phyloP scores from a whole-genome alignment of 92 coral and sea anemone species.

The Pocillopora grandis region DNA sequence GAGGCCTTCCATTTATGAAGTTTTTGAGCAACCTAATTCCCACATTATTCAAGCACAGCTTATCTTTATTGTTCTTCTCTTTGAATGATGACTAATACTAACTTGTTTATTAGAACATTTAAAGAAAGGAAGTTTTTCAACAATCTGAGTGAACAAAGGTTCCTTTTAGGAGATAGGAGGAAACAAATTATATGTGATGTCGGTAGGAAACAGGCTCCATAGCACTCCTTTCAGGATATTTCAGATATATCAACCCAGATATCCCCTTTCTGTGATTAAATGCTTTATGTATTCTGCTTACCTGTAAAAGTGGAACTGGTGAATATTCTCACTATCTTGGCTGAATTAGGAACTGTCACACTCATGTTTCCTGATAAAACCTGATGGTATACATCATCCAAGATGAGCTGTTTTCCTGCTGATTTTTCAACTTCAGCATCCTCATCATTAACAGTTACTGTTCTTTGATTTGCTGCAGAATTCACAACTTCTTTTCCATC shows the following conservation, averaged over 20 bases:
- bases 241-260: background rate
- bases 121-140: too few species aligned
- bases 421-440: background rate
- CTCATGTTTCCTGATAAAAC: slow-evolving; percentile 69
- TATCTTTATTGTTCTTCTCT: too few species aligned
- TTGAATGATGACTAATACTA: too few species aligned
- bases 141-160: too few species aligned
- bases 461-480: background rate
- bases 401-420: slow-evolving; percentile 36
- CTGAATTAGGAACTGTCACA: slow-evolving; percentile 54
- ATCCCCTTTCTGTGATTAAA: background rate
- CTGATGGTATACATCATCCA: slow-evolving; percentile 58
- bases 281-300: background rate
- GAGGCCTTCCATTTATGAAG: too few species aligned
- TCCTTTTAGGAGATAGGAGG: too few species aligned
- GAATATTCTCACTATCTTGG: slow-evolving; percentile 69
- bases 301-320: slow-evolving; percentile 85
- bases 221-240: background rate
- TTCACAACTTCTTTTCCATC: slow-evolving; percentile 7
- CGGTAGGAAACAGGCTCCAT: too few species aligned
- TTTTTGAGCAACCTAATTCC: too few species aligned
- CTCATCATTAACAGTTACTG: background rate
- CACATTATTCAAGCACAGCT: too few species aligned
- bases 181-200: too few species aligned
- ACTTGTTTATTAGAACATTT: too few species aligned